A percentile compares a stretch with the other conserved stretches of the same genome.
These are phyloP conservation scores for Chlamydotis undulata DNA, from an alignment of 2,113 vertebrate species.

Conservation along the genomic window DNA sequence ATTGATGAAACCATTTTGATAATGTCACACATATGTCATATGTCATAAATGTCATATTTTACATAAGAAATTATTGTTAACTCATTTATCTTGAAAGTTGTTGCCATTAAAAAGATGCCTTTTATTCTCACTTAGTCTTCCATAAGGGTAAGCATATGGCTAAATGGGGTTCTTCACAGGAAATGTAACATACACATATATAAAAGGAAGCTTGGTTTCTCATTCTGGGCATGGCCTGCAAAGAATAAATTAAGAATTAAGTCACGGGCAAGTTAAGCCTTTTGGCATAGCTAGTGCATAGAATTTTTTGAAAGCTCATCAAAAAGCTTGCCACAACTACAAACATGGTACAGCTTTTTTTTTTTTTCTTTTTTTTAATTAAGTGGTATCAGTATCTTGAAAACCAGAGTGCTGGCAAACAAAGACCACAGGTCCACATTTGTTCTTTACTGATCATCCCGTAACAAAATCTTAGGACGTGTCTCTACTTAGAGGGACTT, in stretches of 20 bases:
- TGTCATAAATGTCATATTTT: not conserved
- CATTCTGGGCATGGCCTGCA: not conserved
- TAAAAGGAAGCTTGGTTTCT: not conserved
- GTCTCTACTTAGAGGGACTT: not conserved
- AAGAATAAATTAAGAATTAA: slow-evolving; percentile 6
- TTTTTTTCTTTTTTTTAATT: not conserved
- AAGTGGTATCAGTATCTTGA: not conserved
- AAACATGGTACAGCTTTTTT: not conserved
- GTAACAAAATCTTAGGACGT: not conserved
- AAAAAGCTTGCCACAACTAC: not conserved
- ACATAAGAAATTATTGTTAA: not conserved
- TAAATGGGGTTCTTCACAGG: not conserved
- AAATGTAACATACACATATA: not conserved
- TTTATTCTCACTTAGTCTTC: not conserved
- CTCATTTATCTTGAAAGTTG: not conserved
- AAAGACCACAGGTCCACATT: not conserved
- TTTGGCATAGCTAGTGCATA: not conserved
- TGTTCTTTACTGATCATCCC: not conserved
- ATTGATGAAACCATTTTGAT: not conserved
- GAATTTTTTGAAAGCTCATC: not conserved
- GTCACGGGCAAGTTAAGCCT: not conserved
- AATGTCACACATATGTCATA: not conserved
- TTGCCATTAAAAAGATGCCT: not conserved
- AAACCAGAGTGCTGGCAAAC: not conserved
- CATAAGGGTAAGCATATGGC: slow-evolving; percentile 1